Base-by-base conservation (phyloP, 2,113 vertebrate species). In the Poicephalus gulielmi region DNA sequence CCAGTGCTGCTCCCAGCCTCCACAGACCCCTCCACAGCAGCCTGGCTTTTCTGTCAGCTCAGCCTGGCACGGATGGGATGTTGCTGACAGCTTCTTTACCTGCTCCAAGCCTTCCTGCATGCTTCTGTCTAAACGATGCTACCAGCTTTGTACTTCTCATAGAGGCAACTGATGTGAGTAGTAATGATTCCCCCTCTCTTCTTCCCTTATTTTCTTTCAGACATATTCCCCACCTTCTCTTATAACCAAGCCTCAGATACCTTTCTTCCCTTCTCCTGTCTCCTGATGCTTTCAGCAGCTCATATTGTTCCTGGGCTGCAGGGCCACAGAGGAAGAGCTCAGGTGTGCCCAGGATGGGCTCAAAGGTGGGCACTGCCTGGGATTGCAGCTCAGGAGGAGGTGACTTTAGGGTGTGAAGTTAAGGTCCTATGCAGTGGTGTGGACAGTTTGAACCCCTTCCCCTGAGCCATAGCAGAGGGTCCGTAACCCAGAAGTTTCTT, bases 231-330 rank as follows among this genome's bases (percentile, higher is more conserved):
- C 41, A 14, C 18, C 41, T 55, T 80, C 64, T 64, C 41, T 50
- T 20, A 6, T 13, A 49, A 35, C 25, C 25, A 25, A 57, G 37
- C 33, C 62, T 68, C 33, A 20, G 33, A 75, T 18, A 37, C 23
- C 44, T 75, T 67, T 67, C 18, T 25, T 27, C 41, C 43, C 50
- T 41, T 24, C 68, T 71, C 57, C n/a, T 28, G 6, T 11, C 75
- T 53, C 41, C 23, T 0, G 1, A 16, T 55, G 44, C 7, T 52
- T 25, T 18, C 47, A 24, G 75, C 12, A 46, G 46, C 85, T 70
- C 1, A 0, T 1, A 22, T 7, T 12, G 33, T 2, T 78, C 41
- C 59, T 20, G 20, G 76, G 31, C 49, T 24, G 28, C 2, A 2
- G 20, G 18, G 66, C 55, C 1, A 3, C 41, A 17, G 22, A 11